phyloP scores from a whole-genome alignment of 2,888 invertebrate genomes.

The Drosophila pseudotakahashii region DNA sequence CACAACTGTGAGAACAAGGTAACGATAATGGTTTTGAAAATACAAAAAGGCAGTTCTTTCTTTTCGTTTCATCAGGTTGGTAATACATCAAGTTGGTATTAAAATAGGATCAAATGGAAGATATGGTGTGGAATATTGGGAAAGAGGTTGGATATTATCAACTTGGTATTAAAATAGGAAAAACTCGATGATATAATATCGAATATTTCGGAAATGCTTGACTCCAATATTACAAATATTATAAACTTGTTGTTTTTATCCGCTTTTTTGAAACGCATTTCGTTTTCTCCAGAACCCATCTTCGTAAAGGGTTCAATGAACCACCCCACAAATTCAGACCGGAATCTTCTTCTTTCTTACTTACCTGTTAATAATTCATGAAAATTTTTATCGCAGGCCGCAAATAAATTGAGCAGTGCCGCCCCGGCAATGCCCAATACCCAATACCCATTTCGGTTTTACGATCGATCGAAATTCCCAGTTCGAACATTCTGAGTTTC shows the following conservation, averaged over 20 bases:
- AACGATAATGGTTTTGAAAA: not conserved
- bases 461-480: conserved; percentile 84
- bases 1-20: conserved; percentile 12
- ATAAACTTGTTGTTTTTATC: no score
- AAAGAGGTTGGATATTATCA: not conserved
- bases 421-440: conserved; percentile 56
- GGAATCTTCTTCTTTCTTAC: not conserved
- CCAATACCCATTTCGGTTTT: conserved; percentile 79
- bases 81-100: not conserved
- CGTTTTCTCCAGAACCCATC: conserved; percentile 30
- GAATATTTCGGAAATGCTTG: no score
- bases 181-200: not conserved
- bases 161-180: not conserved
- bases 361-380: conserved; percentile 76
- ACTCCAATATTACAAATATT: no score
- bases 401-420: conserved; percentile 75
- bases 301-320: conserved; percentile 30
- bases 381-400: conserved; percentile 63
- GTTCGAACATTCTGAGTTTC: conserved; percentile 71
- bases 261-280: not conserved
- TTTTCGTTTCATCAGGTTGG: not conserved
- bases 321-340: conserved; percentile 6
- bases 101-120: not conserved
- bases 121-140: no score
- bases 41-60: not conserved